Evolutionary conservation across 2,113 vertebrate species (phyloP), one percentile per base, ranked within the genome.

Genomic region (Cynoglossus semilaevis): DNA sequence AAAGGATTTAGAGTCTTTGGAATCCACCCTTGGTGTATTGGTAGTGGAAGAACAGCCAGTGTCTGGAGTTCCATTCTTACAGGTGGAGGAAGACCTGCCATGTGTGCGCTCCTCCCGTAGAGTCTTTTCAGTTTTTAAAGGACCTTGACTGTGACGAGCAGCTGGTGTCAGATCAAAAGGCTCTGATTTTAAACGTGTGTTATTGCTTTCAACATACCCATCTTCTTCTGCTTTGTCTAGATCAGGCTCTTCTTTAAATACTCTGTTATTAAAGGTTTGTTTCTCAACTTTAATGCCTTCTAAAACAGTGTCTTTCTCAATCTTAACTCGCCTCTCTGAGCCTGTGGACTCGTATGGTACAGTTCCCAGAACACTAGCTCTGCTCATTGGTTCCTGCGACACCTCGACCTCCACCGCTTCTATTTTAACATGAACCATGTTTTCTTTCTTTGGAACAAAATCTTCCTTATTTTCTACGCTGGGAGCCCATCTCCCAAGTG

Each of bases 11-110:
- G 90, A 89, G 4, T 81, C 41, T 0, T 86, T 92, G 2, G 72
- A 70, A 70, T 92, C 83, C 40, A 79, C 70, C 50, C 89, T 92
- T 43, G 66, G 45, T 45, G 78, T 87, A 41, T 85, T 91, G 34
- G 77, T 82, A 74, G 83, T 84, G 17, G 86, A 87, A 12, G 74
- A 67, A 1, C 90, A 91, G 40, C 67, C 58, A 5, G 91, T 90
- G 22, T 84, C 76, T 5, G 91, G 91, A 2, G 66, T 83, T 0
- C 89, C 64, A 0, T 51, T 18, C 9, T 77, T 37, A 58, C 83
- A 62, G 22, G 58, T 43, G 6, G 42, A 2, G 14, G 41, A 36
- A 43, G 55, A 56, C 75, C 70, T 59, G 4, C 6, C 64, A 14
- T 47, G 40, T 55, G 49, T 15, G 14, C 85, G 80, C 40, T 89